phyloP scores from a whole-genome alignment of 2,797 vertebrate species.

The Sebastolobus altivelis region DNA sequence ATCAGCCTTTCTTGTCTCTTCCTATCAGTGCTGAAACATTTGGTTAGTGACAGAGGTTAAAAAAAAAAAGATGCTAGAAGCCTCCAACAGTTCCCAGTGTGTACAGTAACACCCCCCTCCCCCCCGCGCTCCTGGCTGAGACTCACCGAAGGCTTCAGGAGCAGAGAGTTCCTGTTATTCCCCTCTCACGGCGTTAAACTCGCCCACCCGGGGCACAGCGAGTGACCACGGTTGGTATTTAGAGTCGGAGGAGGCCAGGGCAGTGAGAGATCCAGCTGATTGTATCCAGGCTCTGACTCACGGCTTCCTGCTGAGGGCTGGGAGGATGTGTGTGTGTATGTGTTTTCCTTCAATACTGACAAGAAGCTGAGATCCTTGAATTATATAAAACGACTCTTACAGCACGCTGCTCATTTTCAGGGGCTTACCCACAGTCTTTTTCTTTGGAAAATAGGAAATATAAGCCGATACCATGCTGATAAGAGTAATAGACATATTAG shows the following conservation, averaged over 20 bases:
- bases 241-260: constrained; percentile 45
- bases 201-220: constrained; percentile 44
- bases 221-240: constrained; percentile 54
- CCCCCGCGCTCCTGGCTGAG: background rate
- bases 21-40: constrained; percentile 12
- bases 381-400: constrained; percentile 33
- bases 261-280: constrained; percentile 62
- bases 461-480: background rate
- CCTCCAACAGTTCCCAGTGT: background rate
- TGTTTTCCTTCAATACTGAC: constrained; percentile 45
- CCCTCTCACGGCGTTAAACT: constrained; percentile 23
- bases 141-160: constrained; percentile 4
- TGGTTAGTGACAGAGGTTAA: background rate
- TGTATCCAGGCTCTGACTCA: constrained; percentile 70
- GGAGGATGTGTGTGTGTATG: constrained; percentile 51
- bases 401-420: background rate
- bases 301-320: constrained; percentile 59
- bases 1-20: background rate
- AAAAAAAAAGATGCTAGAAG: constrained; percentile 3
- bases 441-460: constrained; percentile 4
- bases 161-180: constrained; percentile 73
- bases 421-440: background rate
- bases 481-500: background rate
- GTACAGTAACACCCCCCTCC: constrained; percentile 5
- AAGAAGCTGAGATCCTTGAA: constrained; percentile 31